Conservation (phyloP, 1,140 invertebrate genomes). For the Pseudoatta argentina region DNA sequence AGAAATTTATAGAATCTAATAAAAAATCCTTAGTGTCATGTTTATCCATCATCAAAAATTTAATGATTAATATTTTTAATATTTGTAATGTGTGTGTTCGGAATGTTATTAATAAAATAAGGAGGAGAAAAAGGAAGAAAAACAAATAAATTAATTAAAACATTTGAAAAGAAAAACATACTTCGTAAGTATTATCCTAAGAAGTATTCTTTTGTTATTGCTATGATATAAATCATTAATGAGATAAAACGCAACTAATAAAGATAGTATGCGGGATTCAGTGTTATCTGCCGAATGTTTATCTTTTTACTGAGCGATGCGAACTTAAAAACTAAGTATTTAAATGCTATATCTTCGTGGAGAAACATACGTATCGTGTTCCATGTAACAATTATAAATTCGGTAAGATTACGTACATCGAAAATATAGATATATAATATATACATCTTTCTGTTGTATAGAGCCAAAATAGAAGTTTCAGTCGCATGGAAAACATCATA, state of each 20-base stretch:
- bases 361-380: neutral
- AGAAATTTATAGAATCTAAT: slow-evolving; percentile 1
- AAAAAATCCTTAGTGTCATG: neutral
- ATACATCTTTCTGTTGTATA: slow-evolving; percentile 12
- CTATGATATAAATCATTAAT: slow-evolving; percentile 19
- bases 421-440: slow-evolving; percentile 34
- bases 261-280: neutral
- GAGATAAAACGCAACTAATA: neutral
- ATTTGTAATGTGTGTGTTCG: neutral
- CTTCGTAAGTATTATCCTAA: neutral
- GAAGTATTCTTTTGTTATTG: neutral
- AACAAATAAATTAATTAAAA: slow-evolving; percentile 17
- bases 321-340: neutral
- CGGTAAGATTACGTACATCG: slow-evolving; percentile 21
- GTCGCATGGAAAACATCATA: slow-evolving; percentile 13
- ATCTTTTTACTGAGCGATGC: neutral
- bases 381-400: neutral
- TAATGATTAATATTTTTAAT: neutral
- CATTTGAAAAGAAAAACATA: neutral
- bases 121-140: slow-evolving; percentile 11
- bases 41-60: neutral
- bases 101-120: neutral
- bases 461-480: neutral
- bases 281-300: neutral
- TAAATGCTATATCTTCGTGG: neutral